Evolutionary conservation across 1,140 invertebrate genomes (phyloP).

Genomic region (Proctacanthus coquilletti): DNA sequence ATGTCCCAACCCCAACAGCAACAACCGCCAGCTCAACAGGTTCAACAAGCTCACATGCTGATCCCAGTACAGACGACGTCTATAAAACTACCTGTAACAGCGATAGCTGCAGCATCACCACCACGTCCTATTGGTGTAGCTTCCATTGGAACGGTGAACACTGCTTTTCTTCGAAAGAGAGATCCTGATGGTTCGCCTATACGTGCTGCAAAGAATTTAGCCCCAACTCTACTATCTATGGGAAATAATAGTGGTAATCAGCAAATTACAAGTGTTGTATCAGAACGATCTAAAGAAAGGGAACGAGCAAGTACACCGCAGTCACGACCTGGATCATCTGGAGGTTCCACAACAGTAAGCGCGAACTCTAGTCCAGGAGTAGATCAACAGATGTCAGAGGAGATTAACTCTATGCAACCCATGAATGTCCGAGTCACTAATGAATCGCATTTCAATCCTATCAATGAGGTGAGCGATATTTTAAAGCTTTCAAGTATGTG

Average conservation of each 20-base stretch:
- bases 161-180: constrained; percentile 25
- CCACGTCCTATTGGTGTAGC: constrained; percentile 2
- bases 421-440: constrained; percentile 10
- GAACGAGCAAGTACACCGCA: constrained; percentile 27
- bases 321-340: constrained; percentile 25
- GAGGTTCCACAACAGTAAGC: constrained; percentile 60
- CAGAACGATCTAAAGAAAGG: constrained; percentile 17
- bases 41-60: constrained; percentile 19
- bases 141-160: constrained; percentile 10
- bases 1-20: constrained; percentile 5
- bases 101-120: constrained; percentile 8
- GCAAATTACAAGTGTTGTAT: constrained; percentile 32
- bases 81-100: constrained; percentile 21
- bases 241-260: constrained; percentile 18
- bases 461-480: constrained; percentile 17
- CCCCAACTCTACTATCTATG: constrained; percentile 38
- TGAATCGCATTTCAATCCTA: constrained; percentile 25
- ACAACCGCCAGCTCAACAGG: constrained; percentile 6
- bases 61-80: constrained; percentile 24
- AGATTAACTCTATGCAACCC: constrained; percentile 23
- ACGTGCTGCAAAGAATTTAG: constrained; percentile 38
- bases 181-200: constrained; percentile 42
- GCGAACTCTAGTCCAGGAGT: constrained; percentile 58
- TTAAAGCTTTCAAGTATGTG: not conserved
- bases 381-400: constrained; percentile 44